phyloP scores from a whole-genome alignment of 1,140 invertebrate genomes.

The Lordiphosa clarofinis region DNA sequence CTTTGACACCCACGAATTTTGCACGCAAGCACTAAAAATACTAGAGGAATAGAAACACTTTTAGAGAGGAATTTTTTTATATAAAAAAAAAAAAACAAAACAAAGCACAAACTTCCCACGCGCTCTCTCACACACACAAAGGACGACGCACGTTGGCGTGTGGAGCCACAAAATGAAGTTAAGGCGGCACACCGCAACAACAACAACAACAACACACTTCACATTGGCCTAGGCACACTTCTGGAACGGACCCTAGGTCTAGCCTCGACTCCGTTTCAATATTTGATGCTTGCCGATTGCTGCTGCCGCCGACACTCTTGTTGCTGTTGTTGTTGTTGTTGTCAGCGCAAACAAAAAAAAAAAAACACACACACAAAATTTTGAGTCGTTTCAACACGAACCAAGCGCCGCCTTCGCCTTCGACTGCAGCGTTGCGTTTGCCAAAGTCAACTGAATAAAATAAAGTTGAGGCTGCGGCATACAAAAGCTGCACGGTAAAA shows the following conservation, averaged over 20 bases:
- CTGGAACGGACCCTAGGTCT: neutral
- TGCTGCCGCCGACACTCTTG: slow-evolving; percentile 1
- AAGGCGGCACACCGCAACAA: slow-evolving; percentile 1
- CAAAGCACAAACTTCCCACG: slow-evolving; percentile 31
- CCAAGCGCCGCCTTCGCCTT: slow-evolving; percentile 10
- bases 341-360: neutral
- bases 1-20: slow-evolving; percentile 47
- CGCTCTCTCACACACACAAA: slow-evolving; percentile 15
- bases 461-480: slow-evolving; percentile 23
- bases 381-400: too few relatives aligned
- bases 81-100: slow-evolving; percentile 26
- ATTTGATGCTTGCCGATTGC: slow-evolving; percentile 35
- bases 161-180: slow-evolving; percentile 9
- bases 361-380: too few relatives aligned
- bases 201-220: slow-evolving; percentile 7
- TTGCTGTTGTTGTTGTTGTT: neutral
- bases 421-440: slow-evolving; percentile 28
- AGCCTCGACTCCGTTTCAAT: slow-evolving; percentile 16
- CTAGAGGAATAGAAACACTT: slow-evolving; percentile 19
- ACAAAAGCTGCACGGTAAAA: neutral
- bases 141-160: slow-evolving; percentile 34
- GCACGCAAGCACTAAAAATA: slow-evolving; percentile 71
- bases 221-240: slow-evolving; percentile 9
- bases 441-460: slow-evolving; percentile 33
- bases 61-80: slow-evolving; percentile 8